Conservation (phyloP, 2,113 vertebrate species). For the Shinisaurus crocodilurus region DNA sequence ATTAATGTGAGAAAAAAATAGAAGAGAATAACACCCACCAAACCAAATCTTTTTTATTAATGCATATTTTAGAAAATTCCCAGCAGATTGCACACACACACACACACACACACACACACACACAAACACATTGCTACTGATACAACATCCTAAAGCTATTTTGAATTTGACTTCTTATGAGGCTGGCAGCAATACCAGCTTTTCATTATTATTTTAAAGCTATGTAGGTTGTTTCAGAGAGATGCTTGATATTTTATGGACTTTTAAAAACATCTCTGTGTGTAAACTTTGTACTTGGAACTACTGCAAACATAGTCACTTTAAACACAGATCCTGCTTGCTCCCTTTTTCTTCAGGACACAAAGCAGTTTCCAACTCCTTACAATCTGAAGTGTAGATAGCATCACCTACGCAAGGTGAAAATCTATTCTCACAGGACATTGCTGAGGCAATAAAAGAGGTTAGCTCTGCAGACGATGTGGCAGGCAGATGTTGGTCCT, state of each 20-base stretch:
- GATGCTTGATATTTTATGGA: background rate
- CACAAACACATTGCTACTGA: background rate
- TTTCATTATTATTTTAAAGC: background rate
- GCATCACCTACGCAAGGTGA: background rate
- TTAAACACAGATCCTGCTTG: background rate
- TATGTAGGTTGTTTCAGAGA: background rate
- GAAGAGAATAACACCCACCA: background rate
- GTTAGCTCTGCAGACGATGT: background rate
- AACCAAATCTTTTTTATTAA: constrained; percentile 4
- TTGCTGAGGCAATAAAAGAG: background rate
- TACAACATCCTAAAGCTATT: background rate
- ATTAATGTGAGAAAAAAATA: background rate
- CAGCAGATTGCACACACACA: background rate
- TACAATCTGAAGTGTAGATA: background rate
- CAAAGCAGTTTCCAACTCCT: background rate
- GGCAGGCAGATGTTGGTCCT: background rate
- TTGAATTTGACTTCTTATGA: background rate
- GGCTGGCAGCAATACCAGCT: background rate
- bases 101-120: background rate
- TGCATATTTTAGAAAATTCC: constrained; percentile 2
- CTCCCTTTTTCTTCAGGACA: background rate
- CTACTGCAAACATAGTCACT: background rate
- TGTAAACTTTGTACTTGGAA: background rate
- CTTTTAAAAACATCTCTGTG: background rate
- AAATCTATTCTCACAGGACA: background rate